A percentile compares a stretch with the other conserved stretches of the same genome.
Conservation (phyloP, 1,140 invertebrate species). For the Aphis craccivora region DNA sequence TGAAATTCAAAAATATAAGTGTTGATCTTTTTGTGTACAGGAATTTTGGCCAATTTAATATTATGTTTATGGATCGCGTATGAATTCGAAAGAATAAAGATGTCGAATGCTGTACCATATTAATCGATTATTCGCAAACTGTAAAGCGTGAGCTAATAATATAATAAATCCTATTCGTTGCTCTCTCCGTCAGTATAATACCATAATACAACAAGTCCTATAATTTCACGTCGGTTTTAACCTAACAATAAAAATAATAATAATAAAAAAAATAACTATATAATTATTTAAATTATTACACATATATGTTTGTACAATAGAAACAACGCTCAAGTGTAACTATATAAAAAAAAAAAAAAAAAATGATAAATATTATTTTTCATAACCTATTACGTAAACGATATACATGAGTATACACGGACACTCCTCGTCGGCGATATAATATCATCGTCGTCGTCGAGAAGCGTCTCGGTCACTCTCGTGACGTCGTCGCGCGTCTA, state of each 20-base stretch:
- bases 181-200: background rate
- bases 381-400: background rate
- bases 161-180: background rate
- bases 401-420: background rate
- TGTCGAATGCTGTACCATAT: background rate
- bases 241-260: background rate
- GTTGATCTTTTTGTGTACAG: background rate
- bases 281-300: no score
- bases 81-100: background rate
- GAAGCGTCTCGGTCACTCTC: background rate
- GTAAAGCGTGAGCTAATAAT: background rate
- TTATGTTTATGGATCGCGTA: background rate
- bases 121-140: background rate
- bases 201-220: background rate
- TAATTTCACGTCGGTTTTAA: background rate
- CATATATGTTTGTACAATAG: background rate
- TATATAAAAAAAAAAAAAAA: constrained; percentile 4
- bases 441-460: background rate
- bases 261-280: no score
- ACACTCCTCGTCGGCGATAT: background rate
- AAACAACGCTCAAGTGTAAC: background rate
- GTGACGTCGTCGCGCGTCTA: background rate
- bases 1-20: background rate
- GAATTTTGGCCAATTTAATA: background rate
- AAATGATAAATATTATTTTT: constrained; percentile 34